Evolutionary conservation across 2,797 vertebrate genomes (phyloP), one percentile per base, ranked within the genome.

Genomic region (Vireo griseus): DNA sequence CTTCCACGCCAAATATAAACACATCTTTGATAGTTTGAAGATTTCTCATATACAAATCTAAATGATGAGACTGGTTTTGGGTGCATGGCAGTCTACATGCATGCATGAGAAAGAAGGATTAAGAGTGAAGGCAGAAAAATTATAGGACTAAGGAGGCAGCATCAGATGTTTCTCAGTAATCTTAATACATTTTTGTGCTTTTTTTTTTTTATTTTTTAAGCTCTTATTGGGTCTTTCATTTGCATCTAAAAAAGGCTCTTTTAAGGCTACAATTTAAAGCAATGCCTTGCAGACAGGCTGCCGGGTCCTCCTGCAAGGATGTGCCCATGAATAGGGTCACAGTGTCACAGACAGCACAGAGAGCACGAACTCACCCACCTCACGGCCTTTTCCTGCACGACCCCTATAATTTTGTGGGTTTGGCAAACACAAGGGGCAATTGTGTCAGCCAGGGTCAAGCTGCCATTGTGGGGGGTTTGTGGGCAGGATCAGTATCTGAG

Each of bases 381-480:
- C 91, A 4, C 71, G 18, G 93, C 91, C 87, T 91, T 82, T 66
- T 94, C 95, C 94, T 82, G 92, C 80, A 58, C 42, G 31, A 96
- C 91, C 88, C 80, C 93, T 97, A 14, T 96, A 96, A 97, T 97
- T 97, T 96, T 96, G 96, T 97, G 96, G 96, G 89, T 97, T 97
- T 97, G 97, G 96, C 93, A 96, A 93, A 94, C 83, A 92, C 61
- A 95, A 94, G 94, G 86, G 89, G 86, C 92, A 94, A 96, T 97
- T 97, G 93, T 95, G 93, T 94, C 87, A 86, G 85, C 72, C 95
- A 91, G 95, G 95, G 96, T 97, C 95, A 96, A 79, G 95, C 84
- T 97, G 96, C 94, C 94, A 97, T 90, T 93, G 95, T 94, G 91
- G 92, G 93, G 95, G 95, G 94, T 88, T 90, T 95, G 94, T 84